phyloP scores from a whole-genome alignment of 2,113 vertebrate species.

The Sturnira hondurensis region DNA sequence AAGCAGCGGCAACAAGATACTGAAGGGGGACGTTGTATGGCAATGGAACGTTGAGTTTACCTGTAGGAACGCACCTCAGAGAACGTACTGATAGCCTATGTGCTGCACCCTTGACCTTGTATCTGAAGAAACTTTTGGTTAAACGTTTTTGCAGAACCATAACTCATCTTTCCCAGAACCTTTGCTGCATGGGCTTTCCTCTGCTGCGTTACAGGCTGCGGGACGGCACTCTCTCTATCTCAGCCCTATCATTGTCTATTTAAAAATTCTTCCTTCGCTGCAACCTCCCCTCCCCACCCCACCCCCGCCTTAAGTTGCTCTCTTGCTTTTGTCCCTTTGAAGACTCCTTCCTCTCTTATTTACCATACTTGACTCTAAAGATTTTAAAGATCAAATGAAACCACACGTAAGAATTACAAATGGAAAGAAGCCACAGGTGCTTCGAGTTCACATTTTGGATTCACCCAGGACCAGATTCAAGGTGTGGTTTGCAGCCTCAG shows the following conservation, averaged over 20 bases:
- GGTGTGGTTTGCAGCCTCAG: background rate
- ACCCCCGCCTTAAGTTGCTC: background rate
- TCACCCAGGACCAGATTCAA: background rate
- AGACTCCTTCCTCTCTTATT: background rate
- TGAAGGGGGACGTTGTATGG: background rate
- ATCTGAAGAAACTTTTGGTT: background rate
- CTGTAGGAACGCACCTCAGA: background rate
- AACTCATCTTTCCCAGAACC: background rate
- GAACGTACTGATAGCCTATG: fast-evolving
- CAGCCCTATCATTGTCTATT: background rate
- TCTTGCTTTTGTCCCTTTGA: background rate
- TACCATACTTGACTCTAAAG: background rate
- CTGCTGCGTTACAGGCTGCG: background rate
- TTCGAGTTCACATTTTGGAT: background rate
- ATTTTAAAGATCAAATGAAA: background rate
- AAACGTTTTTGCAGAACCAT: background rate
- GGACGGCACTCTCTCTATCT: background rate
- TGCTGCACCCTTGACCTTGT: background rate
- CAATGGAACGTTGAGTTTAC: background rate
- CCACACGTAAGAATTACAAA: background rate
- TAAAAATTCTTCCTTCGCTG: background rate
- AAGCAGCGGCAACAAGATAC: background rate
- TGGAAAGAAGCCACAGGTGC: background rate
- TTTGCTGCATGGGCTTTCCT: background rate
- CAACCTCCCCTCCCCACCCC: too few relatives aligned